Evolutionary conservation across 1,140 invertebrate genomes (phyloP), one percentile per base, ranked within the genome.

Genomic region (Archegozetes longisetosus): DNA sequence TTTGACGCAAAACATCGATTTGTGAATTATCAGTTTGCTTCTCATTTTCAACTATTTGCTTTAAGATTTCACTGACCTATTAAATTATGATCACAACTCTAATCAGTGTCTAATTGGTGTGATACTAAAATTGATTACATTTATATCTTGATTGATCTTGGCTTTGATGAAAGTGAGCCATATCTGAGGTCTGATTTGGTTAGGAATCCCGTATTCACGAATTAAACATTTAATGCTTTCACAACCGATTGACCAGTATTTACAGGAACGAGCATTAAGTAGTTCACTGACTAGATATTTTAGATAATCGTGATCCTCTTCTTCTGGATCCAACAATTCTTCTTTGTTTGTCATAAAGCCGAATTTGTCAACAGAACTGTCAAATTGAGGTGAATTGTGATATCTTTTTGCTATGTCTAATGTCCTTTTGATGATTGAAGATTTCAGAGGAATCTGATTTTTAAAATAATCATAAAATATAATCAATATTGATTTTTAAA

Each of bases 161-260:
- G 29, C 22, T 24, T 48, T 2, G 24, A 57, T 57, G 23, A 57
- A 47, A 48, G 22, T 24, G 14, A 57, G 27, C 55, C 55, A 57
- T 23, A 57, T 23, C 14, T 57, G 29, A 23, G 29, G 20, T 48
- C 55, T 46, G 9, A 57, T 17, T 23, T 57, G 4, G 23, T 57
- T 46, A 3, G 55, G 55, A 3, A 57, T 47, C 17, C 55, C 55
- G 47, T 57, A 57, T 13, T 57, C 55, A 9, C 55, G 29, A 24
- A 57, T 48, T 3, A 57, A 23, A 12, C 20, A 23, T 48, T 57
- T 57, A 14, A 57, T 46, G 47, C 26, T 57, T 13, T 46, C 23
- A 49, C 55, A 57, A 46, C 32, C 17, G n/a, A 13, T n/a, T 2
- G 32, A 22, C 55, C 55, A 57, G 12, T 23, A 24, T 57, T 49